These are phyloP conservation scores for Scrobipalpa costella DNA, from an alignment of 2,888 invertebrate species.

Conservation along the genomic window DNA sequence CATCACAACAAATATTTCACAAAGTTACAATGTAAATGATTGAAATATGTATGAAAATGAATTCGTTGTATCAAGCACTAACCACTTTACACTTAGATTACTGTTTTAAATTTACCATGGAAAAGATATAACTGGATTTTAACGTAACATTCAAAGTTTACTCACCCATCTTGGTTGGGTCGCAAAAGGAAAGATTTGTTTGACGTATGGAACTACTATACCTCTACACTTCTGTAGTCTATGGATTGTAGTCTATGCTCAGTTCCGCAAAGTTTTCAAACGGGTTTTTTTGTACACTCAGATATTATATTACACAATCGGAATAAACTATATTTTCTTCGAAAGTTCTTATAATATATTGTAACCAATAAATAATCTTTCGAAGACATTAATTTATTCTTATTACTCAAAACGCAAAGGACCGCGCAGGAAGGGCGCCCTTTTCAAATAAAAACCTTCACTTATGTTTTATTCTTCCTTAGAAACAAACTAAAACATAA, in stretches of 20 bases:
- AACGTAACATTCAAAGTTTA: slow-evolving; percentile 41
- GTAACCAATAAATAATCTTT: slow-evolving; percentile 53
- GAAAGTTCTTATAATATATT: slow-evolving; percentile 63
- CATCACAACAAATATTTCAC: slow-evolving; percentile 30
- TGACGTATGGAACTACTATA: slow-evolving; percentile 56
- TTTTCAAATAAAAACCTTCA: slow-evolving; percentile 46
- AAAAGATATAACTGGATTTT: slow-evolving; percentile 51
- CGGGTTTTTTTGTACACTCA: slow-evolving; percentile 55
- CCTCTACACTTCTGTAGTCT: slow-evolving; percentile 52
- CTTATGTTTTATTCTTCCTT: slow-evolving; percentile 48
- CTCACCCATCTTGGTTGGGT: slow-evolving; percentile 87
- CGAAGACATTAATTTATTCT: slow-evolving; percentile 62
- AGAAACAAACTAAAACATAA: slow-evolving; percentile 49
- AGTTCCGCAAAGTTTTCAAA: slow-evolving; percentile 45
- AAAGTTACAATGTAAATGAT: slow-evolving; percentile 28
- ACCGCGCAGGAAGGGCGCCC: slow-evolving; percentile 50
- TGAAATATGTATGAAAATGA: slow-evolving; percentile 42
- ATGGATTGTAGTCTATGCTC: slow-evolving; percentile 52
- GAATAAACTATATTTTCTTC: slow-evolving; percentile 59
- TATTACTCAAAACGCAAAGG: slow-evolving; percentile 45
- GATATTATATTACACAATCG: slow-evolving; percentile 49
- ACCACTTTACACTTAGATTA: slow-evolving; percentile 28
- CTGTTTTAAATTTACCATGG: slow-evolving; percentile 24
- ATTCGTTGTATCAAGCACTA: slow-evolving; percentile 26
- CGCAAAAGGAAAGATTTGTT: slow-evolving; percentile 79